phyloP scores from a whole-genome alignment of 2,113 vertebrate genomes.

The Myrmecophaga tridactyla region DNA sequence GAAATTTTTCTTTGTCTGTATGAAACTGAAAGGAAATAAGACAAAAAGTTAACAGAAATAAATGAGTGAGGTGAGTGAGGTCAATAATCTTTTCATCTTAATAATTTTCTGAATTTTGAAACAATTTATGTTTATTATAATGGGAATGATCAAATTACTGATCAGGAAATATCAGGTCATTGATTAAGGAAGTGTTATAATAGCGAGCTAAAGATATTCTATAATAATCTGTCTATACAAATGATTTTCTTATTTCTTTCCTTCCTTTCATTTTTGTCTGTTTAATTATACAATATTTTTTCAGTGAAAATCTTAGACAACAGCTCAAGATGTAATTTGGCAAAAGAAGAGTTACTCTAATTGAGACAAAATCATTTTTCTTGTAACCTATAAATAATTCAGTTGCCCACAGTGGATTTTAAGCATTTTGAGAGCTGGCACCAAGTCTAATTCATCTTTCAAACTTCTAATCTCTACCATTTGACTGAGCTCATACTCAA shows the following conservation, averaged over 20 bases:
- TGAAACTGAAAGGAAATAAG: background rate
- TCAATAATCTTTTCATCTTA: background rate
- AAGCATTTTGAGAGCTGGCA: background rate
- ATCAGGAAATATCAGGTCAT: background rate
- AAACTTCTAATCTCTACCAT: background rate
- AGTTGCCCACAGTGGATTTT: background rate
- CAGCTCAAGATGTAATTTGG: background rate
- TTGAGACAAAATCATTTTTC: background rate
- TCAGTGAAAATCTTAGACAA: background rate
- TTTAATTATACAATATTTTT: background rate
- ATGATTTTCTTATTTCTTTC: background rate
- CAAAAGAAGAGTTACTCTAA: background rate
- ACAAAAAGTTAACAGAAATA: background rate
- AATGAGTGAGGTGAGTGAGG: background rate
- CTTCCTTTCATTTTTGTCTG: background rate
- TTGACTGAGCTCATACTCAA: background rate
- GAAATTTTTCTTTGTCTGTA: background rate
- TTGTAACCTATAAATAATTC: background rate
- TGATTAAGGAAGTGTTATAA: background rate
- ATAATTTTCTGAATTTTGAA: background rate
- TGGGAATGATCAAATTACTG: background rate
- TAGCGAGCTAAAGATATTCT: background rate
- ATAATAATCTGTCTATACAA: background rate
- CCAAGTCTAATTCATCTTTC: slow-evolving; percentile 5
- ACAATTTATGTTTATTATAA: background rate